These are phyloP conservation scores for Archilochus colubris DNA, from an alignment of 2,113 vertebrate genomes.

Conservation along the genomic window DNA sequence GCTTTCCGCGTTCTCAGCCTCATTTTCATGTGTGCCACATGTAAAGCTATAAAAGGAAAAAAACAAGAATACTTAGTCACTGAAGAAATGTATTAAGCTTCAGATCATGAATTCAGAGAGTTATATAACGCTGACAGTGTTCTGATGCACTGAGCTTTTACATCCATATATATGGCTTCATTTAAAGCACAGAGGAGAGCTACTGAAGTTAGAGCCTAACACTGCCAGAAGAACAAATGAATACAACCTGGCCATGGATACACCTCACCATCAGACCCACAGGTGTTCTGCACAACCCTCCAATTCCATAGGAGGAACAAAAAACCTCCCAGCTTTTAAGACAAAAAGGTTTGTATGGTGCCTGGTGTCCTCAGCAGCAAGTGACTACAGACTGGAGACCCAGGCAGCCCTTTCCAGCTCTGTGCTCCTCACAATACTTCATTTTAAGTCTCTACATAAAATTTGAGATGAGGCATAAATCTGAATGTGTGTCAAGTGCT, in stretches of 20 bases:
- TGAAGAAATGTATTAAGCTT: background rate
- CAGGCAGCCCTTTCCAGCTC: background rate
- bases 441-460: background rate
- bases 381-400: background rate
- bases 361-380: background rate
- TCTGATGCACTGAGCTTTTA: background rate
- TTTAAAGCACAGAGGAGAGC: background rate
- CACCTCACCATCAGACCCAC: background rate
- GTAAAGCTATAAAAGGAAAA: constrained; percentile 78
- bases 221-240: background rate
- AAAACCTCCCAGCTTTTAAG: background rate
- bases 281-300: background rate
- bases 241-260: rapidly evolving
- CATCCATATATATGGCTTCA: background rate
- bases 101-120: background rate
- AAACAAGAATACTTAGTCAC: background rate
- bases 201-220: background rate
- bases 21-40: constrained; percentile 91
- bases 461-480: background rate
- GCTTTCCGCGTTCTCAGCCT: constrained; percentile 98
- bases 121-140: rapidly evolving
- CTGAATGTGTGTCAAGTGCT: background rate
- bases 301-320: rapidly evolving
- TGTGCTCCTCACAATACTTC: background rate
- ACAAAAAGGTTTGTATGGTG: background rate